phyloP scores from a whole-genome alignment of 2,888 invertebrate genomes.

The Protodeltote pygarga region DNA sequence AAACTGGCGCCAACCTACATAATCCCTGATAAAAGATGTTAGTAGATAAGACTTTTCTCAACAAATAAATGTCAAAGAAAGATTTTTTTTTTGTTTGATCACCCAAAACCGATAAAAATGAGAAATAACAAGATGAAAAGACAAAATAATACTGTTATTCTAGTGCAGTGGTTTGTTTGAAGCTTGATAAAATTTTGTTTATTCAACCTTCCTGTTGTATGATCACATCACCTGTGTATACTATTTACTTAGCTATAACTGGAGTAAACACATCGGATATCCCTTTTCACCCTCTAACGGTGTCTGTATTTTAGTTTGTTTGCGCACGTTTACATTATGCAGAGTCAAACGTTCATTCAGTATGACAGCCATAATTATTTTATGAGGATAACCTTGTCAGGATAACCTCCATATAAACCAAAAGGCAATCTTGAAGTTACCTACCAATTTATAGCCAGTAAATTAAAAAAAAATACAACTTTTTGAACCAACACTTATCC shows the following conservation, averaged over 20 bases:
- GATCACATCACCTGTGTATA: conserved; percentile 40
- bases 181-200: no score
- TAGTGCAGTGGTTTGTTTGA: background rate
- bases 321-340: conserved; percentile 47
- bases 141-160: background rate
- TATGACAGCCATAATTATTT: conserved; percentile 56
- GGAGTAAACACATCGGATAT: conserved; percentile 41
- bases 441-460: conserved; percentile 1
- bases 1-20: conserved; percentile 1
- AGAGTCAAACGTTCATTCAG: conserved; percentile 48
- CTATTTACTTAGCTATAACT: conserved; percentile 44
- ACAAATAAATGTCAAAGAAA: conserved; percentile 7
- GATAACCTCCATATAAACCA: conserved; percentile 8
- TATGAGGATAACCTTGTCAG: conserved; percentile 44
- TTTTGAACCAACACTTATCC: conserved; percentile 8
- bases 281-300: conserved; percentile 44
- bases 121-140: background rate
- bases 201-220: conserved; percentile 36
- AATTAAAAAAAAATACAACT: conserved; percentile 1
- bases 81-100: background rate
- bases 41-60: conserved; percentile 14
- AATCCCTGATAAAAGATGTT: background rate
- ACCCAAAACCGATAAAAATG: background rate
- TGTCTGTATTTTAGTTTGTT: conserved; percentile 42
- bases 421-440: conserved; percentile 3